Evolutionary conservation across 2,888 invertebrate genomes (phyloP).

Genomic region (Ophioninae sp.): DNA sequence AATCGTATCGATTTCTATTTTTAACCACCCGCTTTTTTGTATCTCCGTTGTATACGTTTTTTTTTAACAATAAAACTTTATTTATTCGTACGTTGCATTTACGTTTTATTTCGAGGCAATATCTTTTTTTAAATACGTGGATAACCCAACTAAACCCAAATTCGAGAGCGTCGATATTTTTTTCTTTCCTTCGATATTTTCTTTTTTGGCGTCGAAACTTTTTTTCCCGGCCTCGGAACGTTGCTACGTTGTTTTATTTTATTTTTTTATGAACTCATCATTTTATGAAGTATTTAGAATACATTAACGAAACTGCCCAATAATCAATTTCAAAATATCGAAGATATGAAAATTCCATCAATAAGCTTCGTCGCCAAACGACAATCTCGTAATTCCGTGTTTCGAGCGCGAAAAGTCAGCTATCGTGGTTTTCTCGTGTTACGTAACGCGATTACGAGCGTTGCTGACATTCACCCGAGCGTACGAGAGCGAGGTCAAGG

Average conservation of each 20-base stretch:
- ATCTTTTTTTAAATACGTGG: too few relatives aligned
- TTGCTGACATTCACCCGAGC: conserved; percentile 38
- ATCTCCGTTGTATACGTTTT: not conserved
- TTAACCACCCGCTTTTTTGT: not conserved
- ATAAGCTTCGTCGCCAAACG: not conserved
- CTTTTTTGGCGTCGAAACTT: too few relatives aligned
- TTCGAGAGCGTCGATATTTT: too few relatives aligned
- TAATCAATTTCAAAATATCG: not conserved
- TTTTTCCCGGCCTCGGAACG: too few relatives aligned
- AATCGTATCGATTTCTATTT: not conserved
- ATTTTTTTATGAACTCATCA: too few relatives aligned
- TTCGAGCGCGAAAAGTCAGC: conserved; percentile 22
- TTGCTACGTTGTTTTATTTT: too few relatives aligned
- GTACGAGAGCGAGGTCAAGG: conserved; percentile 71
- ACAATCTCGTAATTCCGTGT: not conserved
- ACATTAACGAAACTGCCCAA: not conserved
- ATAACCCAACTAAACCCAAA: too few relatives aligned
- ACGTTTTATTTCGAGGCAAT: not conserved
- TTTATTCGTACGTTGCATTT: not conserved
- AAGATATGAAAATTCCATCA: not conserved
- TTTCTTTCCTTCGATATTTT: too few relatives aligned
- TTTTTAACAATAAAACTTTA: not conserved
- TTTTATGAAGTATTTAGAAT: too few relatives aligned
- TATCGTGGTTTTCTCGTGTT: conserved; percentile 15
- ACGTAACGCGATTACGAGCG: conserved; percentile 36